Base-by-base conservation (phyloP, 2,113 vertebrate genomes). In the Anolis sagrei region DNA sequence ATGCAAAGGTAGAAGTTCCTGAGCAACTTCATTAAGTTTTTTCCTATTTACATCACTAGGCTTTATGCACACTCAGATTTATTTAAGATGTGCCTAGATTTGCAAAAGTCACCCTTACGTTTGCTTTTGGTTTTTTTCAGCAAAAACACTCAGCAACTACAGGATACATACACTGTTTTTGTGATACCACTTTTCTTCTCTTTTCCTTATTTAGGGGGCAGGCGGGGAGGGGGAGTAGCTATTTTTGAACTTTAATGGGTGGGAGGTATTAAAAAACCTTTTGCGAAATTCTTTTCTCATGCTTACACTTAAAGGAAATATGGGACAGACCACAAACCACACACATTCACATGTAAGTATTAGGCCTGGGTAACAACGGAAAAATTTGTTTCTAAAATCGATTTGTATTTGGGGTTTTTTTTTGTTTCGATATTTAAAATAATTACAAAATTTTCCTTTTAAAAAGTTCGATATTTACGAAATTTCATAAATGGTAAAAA, bases 1-100 rank as follows among this genome's bases (percentile, higher is more conserved):
- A 78, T 62, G 23, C 76, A 70, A 29, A 87, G 36, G 62, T 64
- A 51, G 29, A 54, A 83, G n/a, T 76, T 76, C 68, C 86, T 32
- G 19, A 48, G 44, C 69, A 88, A 25, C 25, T 75, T 68, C 58
- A 79, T 79, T 58, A 54, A 16, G 54, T 11, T 27, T 87, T 44
- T 64, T 13, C 9, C 68, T n/a, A 2, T 78, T 51, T 64, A 36
- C 32, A 36, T 36, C 64, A 39, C 74, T 74, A n/a, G 58, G 2
- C 4, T 66, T 80, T 49, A 39, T 74, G 54, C 21, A 76, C 25
- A 62, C 21, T 81, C n/a, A 44, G 51, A 48, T 62, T 73, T 85
- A 79, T 64, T 61, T 49, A 7, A 74, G 44, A 81, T 68, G 61
- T 51, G n/a, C 61, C 10, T 74, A n/a, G 62, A 73, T 79, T 79